Evolutionary conservation across 2,888 invertebrate genomes (phyloP).

Genomic region (Oligia latruncula): DNA sequence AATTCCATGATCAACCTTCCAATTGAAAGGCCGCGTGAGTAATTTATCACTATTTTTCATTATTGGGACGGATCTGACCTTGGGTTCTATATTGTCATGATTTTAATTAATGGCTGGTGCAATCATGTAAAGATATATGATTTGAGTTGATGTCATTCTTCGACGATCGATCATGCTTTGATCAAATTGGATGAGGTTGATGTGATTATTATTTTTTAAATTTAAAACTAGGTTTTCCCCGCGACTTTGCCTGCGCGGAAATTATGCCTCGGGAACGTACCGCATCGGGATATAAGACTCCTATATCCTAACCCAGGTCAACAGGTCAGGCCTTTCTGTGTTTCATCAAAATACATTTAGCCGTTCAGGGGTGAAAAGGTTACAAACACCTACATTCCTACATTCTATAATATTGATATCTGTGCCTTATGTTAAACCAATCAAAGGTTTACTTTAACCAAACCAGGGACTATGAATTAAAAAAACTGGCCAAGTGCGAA

Average conservation of each 20-base stretch:
- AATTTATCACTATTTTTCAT: constrained; percentile 31
- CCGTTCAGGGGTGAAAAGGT: neutral
- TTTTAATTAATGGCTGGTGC: constrained; percentile 32
- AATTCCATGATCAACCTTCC: constrained; percentile 11
- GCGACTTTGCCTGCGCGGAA: neutral
- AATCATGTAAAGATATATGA: neutral
- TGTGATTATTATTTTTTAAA: neutral
- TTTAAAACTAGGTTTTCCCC: neutral
- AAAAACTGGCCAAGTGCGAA: too few species aligned
- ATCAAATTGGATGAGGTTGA: neutral
- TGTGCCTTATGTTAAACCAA: neutral
- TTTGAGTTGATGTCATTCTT: neutral
- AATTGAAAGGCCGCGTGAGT: constrained; percentile 10
- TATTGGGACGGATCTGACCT: constrained; percentile 16
- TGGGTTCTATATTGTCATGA: constrained; percentile 13
- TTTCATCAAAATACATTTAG: neutral
- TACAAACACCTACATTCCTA: neutral
- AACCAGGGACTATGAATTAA: neutral
- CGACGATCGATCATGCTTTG: neutral
- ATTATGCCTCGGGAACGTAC: neutral
- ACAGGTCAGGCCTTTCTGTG: too few species aligned
- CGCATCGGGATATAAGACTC: neutral
- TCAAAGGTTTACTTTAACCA: neutral
- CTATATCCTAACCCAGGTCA: neutral
- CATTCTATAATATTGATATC: neutral